A percentile compares a stretch with the other conserved stretches of the same genome.
Evolutionary conservation across 2,888 invertebrate species (phyloP).

Genomic region (Epicampocera succincta): DNA sequence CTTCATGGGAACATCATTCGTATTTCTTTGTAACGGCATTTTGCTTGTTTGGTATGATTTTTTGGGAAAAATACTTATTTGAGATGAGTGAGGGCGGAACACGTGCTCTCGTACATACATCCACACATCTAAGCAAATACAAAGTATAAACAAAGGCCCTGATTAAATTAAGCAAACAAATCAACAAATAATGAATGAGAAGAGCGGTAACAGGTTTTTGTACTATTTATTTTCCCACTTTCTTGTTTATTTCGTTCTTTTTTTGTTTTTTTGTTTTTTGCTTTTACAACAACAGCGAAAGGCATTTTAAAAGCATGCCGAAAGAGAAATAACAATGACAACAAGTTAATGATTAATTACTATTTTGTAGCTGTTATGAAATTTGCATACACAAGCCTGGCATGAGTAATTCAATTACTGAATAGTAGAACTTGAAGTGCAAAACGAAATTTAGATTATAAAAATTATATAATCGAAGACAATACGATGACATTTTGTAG

Average conservation of each 20-base stretch:
- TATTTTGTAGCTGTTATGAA: slow-evolving; percentile 48
- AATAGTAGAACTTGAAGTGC: neutral
- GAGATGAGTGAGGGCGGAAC: slow-evolving; percentile 28
- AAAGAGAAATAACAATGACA: slow-evolving; percentile 32
- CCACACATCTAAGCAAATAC: too few relatives aligned
- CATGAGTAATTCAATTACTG: slow-evolving; percentile 9
- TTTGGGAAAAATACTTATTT: too few relatives aligned
- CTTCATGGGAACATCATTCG: too few relatives aligned
- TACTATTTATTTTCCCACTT: neutral
- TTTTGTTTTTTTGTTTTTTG: slow-evolving; percentile 16
- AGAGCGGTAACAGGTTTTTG: slow-evolving; percentile 45
- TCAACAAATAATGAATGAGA: slow-evolving; percentile 30
- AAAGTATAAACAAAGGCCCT: too few relatives aligned
- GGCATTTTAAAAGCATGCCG: slow-evolving; percentile 4
- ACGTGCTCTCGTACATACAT: slow-evolving; percentile 36
- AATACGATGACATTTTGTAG: too few relatives aligned
- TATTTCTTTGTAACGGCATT: too few relatives aligned
- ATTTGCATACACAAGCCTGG: slow-evolving; percentile 42
- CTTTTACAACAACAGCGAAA: slow-evolving; percentile 3
- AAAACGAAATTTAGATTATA: neutral
- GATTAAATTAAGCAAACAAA: slow-evolving; percentile 19
- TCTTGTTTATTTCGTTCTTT: neutral
- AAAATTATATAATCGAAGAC: too few relatives aligned
- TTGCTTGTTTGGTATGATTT: too few relatives aligned
- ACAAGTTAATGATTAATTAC: slow-evolving; percentile 59